Evolutionary conservation across 1,140 invertebrate species (phyloP), one percentile per base, ranked within the genome.

Genomic region (Ceratina calcarata): DNA sequence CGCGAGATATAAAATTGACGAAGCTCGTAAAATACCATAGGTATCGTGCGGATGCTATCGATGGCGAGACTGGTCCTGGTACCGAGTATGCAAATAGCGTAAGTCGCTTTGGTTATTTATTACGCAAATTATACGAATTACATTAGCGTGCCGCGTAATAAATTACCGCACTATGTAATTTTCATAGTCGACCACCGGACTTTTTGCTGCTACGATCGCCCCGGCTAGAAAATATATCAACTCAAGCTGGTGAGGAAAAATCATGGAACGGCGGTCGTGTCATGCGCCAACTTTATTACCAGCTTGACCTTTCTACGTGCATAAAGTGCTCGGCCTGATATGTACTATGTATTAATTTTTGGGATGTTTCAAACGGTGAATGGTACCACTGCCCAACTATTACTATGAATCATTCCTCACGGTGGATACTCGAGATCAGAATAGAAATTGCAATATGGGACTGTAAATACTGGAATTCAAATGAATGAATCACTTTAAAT

Each of bases 21-120:
- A 62, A 6, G 51, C 53, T 74, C 77, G 70, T 79, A 79, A 74
- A 79, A 74, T 53, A 57, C 24, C 49, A 18, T 32, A 18, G 20
- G 6, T 51, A 49, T n/a, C 37, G 77, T 32, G 45, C 51, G 45
- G 69, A 79, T 79, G 77, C 61, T 73, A 60, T 64, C 55, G 45
- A 37, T 49, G 16, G 53, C n/a, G 66, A n/a, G 55, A 66, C 77
- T 73, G 70, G 69, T 65, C 27, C 32, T 16, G 18, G 20, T 20
- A 8, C 77, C 70, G 61, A 8, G 77, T 79, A 79, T 79, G 77
- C 77, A 79, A 79, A 79, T 79, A 73, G 77, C 73, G 37, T 74
- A 74, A 73, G 32, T 65, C 58, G 37, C 77, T 51, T 57, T 65
- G 51, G 37, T 74, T 73, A 79, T 79, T 79, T 79, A 79, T 79